Base-by-base conservation (phyloP, 2,797 vertebrate genomes). In the Sebastes nivosus region DNA sequence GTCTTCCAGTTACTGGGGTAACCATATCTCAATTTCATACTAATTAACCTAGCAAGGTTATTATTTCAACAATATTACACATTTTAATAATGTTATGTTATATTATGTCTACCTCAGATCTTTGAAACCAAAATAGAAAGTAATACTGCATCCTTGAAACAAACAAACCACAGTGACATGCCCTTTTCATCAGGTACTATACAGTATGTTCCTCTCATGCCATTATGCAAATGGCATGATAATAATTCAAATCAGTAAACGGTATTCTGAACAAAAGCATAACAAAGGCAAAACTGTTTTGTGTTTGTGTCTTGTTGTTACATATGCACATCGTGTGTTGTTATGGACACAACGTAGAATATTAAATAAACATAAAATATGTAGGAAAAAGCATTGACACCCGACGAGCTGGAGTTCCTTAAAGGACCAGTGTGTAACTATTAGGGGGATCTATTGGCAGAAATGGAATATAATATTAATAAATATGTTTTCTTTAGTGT, bases 181-280 rank as follows among this genome's bases (percentile, higher is more conserved):
- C 72, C 71, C 74, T 82, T 84, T 85, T 58, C 55, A 54, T 73
- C 74, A 65, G 63, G 8, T 14, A 22, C 54, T 75, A 42, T n/a
- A 34, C n/a, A 66, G 30, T n/a, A 38, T 29, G 25, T 72, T 77
- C 14, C 59, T 59, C 38, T 61, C 13, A 61, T 50, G 24, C 12
- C 27, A 61, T 54, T 54, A 83, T 67, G 63, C 67, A 76, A 80
- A 80, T 60, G 1, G 1, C 22, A 3, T 67, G 27, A 61, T 67
- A 16, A 22, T 18, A 16, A 22, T 18, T 70, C 13, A 52, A 13
- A 58, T 58, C 8, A 50, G 22, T 29, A 8, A 61, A 63, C 63
- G 27, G 5, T n/a, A n/a, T 72, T 64, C 24, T 22, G 59, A 36
- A 38, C 24, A 18, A 29, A 12, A 25, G 22, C 42, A 30, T 8